Evolutionary conservation across 2,797 vertebrate species (phyloP).

Genomic region (Thalassophryne amazonica): DNA sequence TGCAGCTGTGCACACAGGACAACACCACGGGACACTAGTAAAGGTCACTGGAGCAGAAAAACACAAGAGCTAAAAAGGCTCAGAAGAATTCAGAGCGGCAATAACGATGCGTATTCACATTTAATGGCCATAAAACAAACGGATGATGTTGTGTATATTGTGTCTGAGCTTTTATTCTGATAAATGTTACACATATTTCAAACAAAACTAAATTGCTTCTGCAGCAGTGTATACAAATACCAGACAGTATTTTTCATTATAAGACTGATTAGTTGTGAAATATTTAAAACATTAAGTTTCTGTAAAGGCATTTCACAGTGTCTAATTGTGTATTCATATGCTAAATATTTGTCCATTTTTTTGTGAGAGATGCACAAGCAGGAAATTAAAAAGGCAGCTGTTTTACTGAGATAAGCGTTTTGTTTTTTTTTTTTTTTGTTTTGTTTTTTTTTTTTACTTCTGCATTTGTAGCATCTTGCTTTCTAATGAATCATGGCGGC

Average conservation of each 20-base stretch:
- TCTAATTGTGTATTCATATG: slow-evolving; percentile 37
- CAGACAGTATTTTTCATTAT: slow-evolving; percentile 26
- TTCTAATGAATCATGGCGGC: slow-evolving; percentile 50
- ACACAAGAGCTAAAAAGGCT: slow-evolving; percentile 42
- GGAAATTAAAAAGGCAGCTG: slow-evolving; percentile 69
- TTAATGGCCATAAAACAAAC: slow-evolving; percentile 5
- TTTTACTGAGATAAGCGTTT: slow-evolving; percentile 65
- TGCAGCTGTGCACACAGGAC: slow-evolving; percentile 80
- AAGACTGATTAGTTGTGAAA: slow-evolving; percentile 6
- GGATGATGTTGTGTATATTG: slow-evolving; percentile 15
- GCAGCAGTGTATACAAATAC: slow-evolving; percentile 1
- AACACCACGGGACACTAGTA: slow-evolving; percentile 57
- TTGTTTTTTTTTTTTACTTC: slow-evolving; percentile 16
- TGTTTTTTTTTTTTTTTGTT: slow-evolving; percentile 20
- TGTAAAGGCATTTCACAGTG: slow-evolving; percentile 9
- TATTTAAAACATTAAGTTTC: slow-evolving; percentile 8
- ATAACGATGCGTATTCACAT: slow-evolving; percentile 28
- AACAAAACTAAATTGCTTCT: slow-evolving; percentile 6
- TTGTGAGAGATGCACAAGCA: slow-evolving; percentile 32
- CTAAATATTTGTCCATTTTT: slow-evolving; percentile 29
- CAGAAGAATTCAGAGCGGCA: slow-evolving; percentile 36
- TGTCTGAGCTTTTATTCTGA: background rate
- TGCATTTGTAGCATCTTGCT: slow-evolving; percentile 35
- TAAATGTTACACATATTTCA: background rate
- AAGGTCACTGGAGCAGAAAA: slow-evolving; percentile 63